Evolutionary conservation across 2,113 vertebrate genomes (phyloP), one percentile per base, ranked within the genome.

Genomic region (Albula goreensis): DNA sequence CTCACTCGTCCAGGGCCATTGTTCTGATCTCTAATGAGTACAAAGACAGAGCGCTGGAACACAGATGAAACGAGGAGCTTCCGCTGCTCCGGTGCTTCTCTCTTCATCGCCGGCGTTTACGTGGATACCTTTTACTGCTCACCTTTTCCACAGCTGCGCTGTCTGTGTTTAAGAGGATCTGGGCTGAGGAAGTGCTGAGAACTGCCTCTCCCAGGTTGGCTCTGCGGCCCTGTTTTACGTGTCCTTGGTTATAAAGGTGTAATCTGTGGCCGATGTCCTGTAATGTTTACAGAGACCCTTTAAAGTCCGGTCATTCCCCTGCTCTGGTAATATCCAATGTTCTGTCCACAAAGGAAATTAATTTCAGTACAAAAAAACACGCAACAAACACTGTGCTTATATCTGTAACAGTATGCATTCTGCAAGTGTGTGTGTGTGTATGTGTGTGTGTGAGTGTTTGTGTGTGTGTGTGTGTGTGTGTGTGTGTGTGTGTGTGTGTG

Each of bases 21-120:
- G 15, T 79, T 63, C 82, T 85, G 84, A 83, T 85, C 53, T 83
- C 74, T 51, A 63, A n/a, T 70, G 50, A 60, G 13, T 48, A 11
- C 49, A 56, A 48, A 83, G 13, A 17, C 50, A 48, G 60, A 13
- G 48, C 53, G 78, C 17, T 51, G 31, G 80, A 31, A 78, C n/a
- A 79, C 56, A 80, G 77, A 66, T 84, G 56, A 84, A 87, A 84
- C 53, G 49, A 31, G 10, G 3, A 2, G 49, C 25, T 15, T 48
- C 15, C 22, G 6, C 63, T 22, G 31, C 51, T 56, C 25, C 22
- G n/a, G 77, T 83, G 63, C 12, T 57, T n/a, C 13, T 70, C 49
- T 82, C 56, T 82, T 79, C 53, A 31, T 85, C 31, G 25, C 74
- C 50, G 10, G 9, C 12, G 48, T 60, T 51, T 22, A 25, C 0